These are phyloP conservation scores for Atrichornis clamosus DNA, from an alignment of 2,113 vertebrate genomes.

Conservation along the genomic window DNA sequence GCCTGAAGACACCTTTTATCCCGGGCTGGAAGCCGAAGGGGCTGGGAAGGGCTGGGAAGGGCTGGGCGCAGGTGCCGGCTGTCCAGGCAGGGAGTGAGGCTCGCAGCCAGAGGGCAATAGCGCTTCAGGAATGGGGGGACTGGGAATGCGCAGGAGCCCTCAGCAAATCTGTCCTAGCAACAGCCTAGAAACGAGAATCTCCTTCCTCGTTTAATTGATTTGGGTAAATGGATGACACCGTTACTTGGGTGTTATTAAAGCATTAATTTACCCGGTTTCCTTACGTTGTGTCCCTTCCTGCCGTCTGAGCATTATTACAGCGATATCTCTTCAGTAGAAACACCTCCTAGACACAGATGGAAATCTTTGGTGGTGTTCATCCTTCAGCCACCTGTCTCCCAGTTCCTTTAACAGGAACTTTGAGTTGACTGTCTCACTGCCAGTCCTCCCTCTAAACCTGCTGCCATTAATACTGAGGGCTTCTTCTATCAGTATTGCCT, in stretches of 20 bases:
- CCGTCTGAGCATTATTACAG: not conserved
- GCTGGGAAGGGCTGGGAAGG: rapidly evolving
- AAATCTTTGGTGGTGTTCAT: not conserved
- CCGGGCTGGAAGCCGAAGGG: not conserved
- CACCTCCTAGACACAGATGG: not conserved
- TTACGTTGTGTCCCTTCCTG: not conserved
- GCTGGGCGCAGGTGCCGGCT: rapidly evolving
- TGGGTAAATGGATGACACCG: constrained; percentile 44
- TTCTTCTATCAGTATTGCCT: not conserved
- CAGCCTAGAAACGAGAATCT: constrained; percentile 9
- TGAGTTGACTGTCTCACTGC: not conserved
- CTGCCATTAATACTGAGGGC: not conserved
- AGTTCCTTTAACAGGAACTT: not conserved
- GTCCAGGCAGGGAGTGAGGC: not conserved
- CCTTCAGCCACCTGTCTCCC: not conserved
- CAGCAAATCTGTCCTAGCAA: constrained; percentile 20
- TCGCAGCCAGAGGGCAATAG: constrained; percentile 61
- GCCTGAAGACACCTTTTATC: not conserved
- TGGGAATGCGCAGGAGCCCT: not conserved
- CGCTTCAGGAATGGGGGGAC: not conserved
- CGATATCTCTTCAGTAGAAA: not conserved
- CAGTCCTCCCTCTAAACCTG: not conserved
- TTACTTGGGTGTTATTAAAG: constrained; percentile 58
- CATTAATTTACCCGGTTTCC: constrained; percentile 46
- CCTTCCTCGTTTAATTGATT: constrained; percentile 47